Conservation (phyloP, 1,140 invertebrate species). For the Rhyzopertha dominica region DNA sequence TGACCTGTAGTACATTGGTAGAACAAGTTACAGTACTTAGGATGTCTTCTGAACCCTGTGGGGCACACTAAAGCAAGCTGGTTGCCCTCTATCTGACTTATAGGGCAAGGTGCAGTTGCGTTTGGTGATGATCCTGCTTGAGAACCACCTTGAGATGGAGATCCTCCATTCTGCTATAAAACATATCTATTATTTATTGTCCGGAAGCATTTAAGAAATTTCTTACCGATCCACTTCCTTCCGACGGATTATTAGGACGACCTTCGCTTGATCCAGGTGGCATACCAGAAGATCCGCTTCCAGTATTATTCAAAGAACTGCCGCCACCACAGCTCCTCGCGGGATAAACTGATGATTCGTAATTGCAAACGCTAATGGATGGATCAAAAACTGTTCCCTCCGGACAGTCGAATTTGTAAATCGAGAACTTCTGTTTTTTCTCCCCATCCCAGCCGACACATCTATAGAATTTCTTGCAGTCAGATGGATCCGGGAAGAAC, state of each 20-base stretch:
- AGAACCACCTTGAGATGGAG: conserved; percentile 24
- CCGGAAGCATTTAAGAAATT: too few species aligned
- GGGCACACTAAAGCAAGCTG: conserved; percentile 71
- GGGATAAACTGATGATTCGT: too few species aligned
- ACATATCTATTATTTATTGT: too few species aligned
- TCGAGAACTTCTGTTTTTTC: conserved; percentile 48
- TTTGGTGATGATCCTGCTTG: conserved; percentile 8
- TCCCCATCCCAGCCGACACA: conserved; percentile 64
- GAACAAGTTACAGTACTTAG: conserved; percentile 76
- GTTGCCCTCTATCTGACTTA: conserved; percentile 50
- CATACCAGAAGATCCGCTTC: too few species aligned
- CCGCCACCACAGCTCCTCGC: too few species aligned
- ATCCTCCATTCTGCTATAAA: too few species aligned
- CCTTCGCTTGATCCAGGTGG: too few species aligned
- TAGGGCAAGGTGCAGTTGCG: conserved; percentile 34
- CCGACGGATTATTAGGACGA: too few species aligned
- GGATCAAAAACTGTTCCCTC: conserved; percentile 70
- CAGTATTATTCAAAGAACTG: too few species aligned
- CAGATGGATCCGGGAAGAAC: conserved; percentile 59
- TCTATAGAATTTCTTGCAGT: conserved; percentile 74
- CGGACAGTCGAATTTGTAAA: conserved; percentile 65
- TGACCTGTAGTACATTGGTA: conserved; percentile 69
- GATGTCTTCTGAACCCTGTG: conserved; percentile 75
- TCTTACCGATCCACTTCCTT: too few species aligned
- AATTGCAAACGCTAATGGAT: conserved; percentile 58